Conservation (phyloP, 2,888 invertebrate genomes). For the Ormyrus nitidulus region DNA sequence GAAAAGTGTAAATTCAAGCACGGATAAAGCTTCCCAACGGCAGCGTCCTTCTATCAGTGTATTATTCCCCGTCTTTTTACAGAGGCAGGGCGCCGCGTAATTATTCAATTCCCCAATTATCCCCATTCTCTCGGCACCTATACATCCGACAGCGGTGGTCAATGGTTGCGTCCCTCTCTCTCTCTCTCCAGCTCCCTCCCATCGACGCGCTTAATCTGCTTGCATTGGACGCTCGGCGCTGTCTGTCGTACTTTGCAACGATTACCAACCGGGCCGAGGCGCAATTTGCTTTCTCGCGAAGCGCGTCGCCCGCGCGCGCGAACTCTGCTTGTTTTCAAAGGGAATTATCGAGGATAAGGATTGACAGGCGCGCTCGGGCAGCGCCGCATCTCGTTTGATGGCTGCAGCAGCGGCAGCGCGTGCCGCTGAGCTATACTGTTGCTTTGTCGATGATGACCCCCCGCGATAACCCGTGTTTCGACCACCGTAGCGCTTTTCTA, state of each 20-base stretch:
- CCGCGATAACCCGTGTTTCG: slow-evolving; percentile 2
- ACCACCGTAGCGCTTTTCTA: background rate
- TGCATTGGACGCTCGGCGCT: slow-evolving; percentile 26
- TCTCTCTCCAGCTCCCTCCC: too few species aligned
- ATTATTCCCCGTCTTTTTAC: too few species aligned
- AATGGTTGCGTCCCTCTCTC: too few species aligned
- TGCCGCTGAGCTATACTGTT: background rate
- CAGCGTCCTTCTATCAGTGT: too few species aligned
- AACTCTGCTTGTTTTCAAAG: slow-evolving; percentile 56
- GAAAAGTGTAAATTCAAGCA: too few species aligned
- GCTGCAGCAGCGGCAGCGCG: too few species aligned
- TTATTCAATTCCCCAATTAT: too few species aligned
- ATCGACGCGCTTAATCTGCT: slow-evolving; percentile 45
- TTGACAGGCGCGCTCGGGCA: slow-evolving; percentile 43
- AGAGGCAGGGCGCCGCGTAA: too few species aligned
- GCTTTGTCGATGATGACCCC: slow-evolving; percentile 11
- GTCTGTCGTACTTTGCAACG: slow-evolving; percentile 39
- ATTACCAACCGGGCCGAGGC: background rate
- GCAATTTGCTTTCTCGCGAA: slow-evolving; percentile 46
- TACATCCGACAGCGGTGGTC: too few species aligned
- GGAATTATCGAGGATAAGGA: slow-evolving; percentile 59
- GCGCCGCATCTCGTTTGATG: background rate
- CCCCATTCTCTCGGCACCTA: too few species aligned
- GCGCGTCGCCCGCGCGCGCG: slow-evolving; percentile 11
- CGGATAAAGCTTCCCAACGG: too few species aligned